Percentiles rank a stretch among this genome's conserved stretches.
These are phyloP conservation scores for Lacerta viridis DNA, from an alignment of 2,797 vertebrate species.

Conservation along the genomic window DNA sequence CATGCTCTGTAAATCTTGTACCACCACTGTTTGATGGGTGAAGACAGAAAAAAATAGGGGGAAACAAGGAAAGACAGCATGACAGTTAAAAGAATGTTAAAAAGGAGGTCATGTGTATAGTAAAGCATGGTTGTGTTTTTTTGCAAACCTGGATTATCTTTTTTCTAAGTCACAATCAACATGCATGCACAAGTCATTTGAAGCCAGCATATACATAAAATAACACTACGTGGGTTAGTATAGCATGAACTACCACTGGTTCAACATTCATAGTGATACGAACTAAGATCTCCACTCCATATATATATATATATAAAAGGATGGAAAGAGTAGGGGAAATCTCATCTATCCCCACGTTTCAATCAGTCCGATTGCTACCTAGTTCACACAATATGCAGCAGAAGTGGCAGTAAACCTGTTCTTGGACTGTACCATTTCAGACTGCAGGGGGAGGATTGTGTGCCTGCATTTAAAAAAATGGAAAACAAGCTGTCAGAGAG, in stretches of 20 bases:
- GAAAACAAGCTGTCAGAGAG: too few species aligned
- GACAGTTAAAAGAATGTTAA: conserved; percentile 76
- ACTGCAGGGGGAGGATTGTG: neutral
- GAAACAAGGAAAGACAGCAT: conserved; percentile 80
- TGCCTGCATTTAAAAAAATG: neutral
- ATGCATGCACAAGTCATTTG: neutral
- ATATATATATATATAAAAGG: neutral
- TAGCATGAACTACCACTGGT: neutral
- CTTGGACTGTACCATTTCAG: neutral
- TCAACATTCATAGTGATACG: neutral
- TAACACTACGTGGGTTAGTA: conserved; percentile 3
- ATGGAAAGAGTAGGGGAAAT: neutral
- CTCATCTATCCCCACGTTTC: neutral
- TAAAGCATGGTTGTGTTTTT: conserved; percentile 52
- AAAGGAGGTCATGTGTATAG: conserved; percentile 64
- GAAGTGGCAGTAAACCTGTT: neutral
- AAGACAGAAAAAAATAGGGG: conserved; percentile 75
- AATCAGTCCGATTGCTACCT: neutral
- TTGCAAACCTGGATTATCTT: conserved; percentile 15
- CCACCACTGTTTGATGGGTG: conserved; percentile 78
- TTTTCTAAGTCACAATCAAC: conserved; percentile 50
- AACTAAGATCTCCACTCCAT: neutral
- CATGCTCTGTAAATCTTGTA: conserved; percentile 85
- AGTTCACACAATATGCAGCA: neutral
- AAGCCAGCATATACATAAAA: neutral